Base-by-base conservation (phyloP, 2,888 invertebrate genomes). In the Teleogryllus oceanicus region DNA sequence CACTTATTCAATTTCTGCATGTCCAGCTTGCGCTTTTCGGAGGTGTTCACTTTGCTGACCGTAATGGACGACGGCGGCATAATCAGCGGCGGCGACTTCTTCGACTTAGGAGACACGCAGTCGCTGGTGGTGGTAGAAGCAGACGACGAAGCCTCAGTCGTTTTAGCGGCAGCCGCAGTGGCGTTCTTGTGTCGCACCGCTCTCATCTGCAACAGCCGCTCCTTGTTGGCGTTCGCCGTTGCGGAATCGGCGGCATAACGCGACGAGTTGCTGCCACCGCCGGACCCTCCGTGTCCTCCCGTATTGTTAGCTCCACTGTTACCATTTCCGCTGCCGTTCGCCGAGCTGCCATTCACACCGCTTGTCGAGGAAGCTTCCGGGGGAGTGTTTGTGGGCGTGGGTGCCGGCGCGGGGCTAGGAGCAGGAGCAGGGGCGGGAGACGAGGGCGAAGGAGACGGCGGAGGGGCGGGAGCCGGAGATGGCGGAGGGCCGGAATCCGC, bases 131-230 rank as follows among this genome's bases (percentile, higher is more conserved):
- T 80, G 13, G 76, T 80, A 37, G 13, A 8, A 18, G 16, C 11
- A 11, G 62, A 11, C 13, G 62, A 62, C 16, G 62, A n/a, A 75
- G 78, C 76, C 75, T 81, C 49, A 62, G 79, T 77, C 13, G 79
- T 77, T 76, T 78, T 78, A 82, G 78, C 78, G 37, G 74, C 18
- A 20, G 80, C 80, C 21, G 80, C 78, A 75, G 18, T 50, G 75
- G 50, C 80, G 21, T 77, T 83, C 82, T 88, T 87, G 77, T 87
- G 88, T 50, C 88, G 83, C 0, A 88, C 86, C 80, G 87, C 87
- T 78, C 88, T 84, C 87, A 88, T 87, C 83, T 88, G 88, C 37
- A 87, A 82, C 21, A 87, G 81, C 79, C 87, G 86, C 81, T 88
- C 88, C 83, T 88, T 88, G 10, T 85, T 84, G 13, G 80, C 75